Percentiles rank a stretch among this genome's conserved stretches.
These are phyloP conservation scores for Sander vitreus DNA, from an alignment of 2,113 vertebrate genomes.

Conservation along the genomic window DNA sequence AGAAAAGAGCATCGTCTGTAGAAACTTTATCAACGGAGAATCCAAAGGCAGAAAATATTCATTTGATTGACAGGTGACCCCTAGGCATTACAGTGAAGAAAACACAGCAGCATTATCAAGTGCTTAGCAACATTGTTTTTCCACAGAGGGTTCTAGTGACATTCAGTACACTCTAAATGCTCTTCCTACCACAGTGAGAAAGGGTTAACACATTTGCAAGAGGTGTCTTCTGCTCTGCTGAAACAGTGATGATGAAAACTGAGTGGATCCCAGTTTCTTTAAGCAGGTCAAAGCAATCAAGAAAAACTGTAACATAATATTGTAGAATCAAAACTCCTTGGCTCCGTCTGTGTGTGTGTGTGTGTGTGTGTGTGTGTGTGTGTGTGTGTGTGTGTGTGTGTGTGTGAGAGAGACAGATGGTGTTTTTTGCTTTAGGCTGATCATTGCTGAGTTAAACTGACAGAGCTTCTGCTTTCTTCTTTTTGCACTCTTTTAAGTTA, in stretches of 20 bases:
- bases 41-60: neutral
- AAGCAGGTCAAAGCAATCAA: too few species aligned
- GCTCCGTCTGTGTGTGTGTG: slow-evolving; percentile 11
- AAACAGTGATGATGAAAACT: too few species aligned
- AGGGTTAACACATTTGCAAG: too few species aligned
- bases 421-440: slow-evolving; percentile 27
- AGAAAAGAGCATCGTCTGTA: neutral
- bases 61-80: neutral
- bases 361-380: slow-evolving; percentile 11
- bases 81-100: neutral
- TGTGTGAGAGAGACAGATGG: too few species aligned
- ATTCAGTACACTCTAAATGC: neutral
- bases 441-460: slow-evolving; percentile 31
- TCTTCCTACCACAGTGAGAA: neutral
- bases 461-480: slow-evolving; percentile 32
- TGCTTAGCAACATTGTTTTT: neutral
- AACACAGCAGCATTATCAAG: slow-evolving; percentile 3
- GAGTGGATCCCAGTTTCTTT: too few species aligned
- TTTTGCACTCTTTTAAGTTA: slow-evolving; percentile 19
- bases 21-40: neutral
- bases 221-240: too few species aligned
- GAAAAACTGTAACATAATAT: neutral
- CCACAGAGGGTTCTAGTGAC: neutral
- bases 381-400: slow-evolving; percentile 9
- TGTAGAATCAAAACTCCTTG: neutral